phyloP scores from a whole-genome alignment of 2,113 vertebrate species.

The Cryptotis parvus region DNA sequence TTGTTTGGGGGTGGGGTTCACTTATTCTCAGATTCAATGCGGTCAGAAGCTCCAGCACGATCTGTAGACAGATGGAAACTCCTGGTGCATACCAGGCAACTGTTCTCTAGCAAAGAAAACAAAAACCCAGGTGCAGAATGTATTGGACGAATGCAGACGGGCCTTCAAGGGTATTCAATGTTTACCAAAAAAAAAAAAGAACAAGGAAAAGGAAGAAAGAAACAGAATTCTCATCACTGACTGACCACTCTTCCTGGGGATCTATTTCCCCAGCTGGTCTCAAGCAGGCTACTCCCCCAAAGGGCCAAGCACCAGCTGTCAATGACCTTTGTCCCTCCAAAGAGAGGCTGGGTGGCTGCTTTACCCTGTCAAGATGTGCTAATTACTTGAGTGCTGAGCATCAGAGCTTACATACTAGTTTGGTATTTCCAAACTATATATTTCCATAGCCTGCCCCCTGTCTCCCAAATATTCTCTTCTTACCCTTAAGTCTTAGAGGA shows the following conservation, averaged over 20 bases:
- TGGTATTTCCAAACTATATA: constrained; percentile 48
- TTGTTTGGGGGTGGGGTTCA: background rate
- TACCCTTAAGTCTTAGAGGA: constrained; percentile 27
- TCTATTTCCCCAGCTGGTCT: constrained; percentile 74
- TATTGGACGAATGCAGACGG: constrained; percentile 76
- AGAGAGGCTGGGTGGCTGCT: constrained; percentile 66
- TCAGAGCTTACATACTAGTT: background rate
- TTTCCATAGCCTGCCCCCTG: no score
- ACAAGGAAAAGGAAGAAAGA: background rate
- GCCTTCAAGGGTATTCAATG: constrained; percentile 74
- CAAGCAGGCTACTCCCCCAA: constrained; percentile 40
- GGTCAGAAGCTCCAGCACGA: constrained; percentile 55
- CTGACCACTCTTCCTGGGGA: constrained; percentile 71
- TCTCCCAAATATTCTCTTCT: constrained; percentile 40
- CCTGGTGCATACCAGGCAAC: constrained; percentile 82
- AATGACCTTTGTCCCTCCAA: constrained; percentile 69
- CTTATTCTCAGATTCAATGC: constrained; percentile 54
- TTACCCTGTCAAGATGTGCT: constrained; percentile 64
- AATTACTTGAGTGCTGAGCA: constrained; percentile 77
- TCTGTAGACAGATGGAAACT: constrained; percentile 83
- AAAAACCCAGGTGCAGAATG: constrained; percentile 88
- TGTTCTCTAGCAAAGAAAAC: constrained; percentile 84
- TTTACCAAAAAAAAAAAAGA: constrained; percentile 77
- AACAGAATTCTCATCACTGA: constrained; percentile 66
- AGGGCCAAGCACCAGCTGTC: constrained; percentile 64